A percentile compares a stretch with the other conserved stretches of the same genome.
Conservation (phyloP, 1,140 invertebrate species). For the Cataglyphis hispanica region DNA sequence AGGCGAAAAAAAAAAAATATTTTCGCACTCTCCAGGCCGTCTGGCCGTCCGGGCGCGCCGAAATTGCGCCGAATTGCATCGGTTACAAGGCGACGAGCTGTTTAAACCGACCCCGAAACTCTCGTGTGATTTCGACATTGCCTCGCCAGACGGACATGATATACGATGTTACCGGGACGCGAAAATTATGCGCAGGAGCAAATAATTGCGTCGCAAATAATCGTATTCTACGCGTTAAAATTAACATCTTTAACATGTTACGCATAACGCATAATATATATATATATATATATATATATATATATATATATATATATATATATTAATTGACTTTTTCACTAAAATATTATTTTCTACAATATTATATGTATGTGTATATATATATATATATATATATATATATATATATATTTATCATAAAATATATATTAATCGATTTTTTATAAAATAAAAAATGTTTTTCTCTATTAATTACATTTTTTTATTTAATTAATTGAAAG, state of each 20-base stretch:
- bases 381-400: too few relatives aligned
- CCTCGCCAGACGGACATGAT: slow-evolving; percentile 17
- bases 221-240: background rate
- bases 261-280: background rate
- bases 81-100: slow-evolving; percentile 5
- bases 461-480: too few relatives aligned
- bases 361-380: too few relatives aligned
- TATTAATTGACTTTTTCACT: too few relatives aligned
- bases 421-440: too few relatives aligned
- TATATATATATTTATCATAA: too few relatives aligned
- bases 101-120: background rate
- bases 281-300: too few relatives aligned
- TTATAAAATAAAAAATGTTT: too few relatives aligned
- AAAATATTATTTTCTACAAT: too few relatives aligned
- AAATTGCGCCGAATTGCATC: slow-evolving; percentile 1
- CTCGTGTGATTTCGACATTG: slow-evolving; percentile 37
- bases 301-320: too few relatives aligned
- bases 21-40: slow-evolving; percentile 55
- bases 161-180: slow-evolving; percentile 39
- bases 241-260: background rate
- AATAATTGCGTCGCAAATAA: slow-evolving; percentile 10
- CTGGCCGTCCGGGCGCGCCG: slow-evolving; percentile 27
- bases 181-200: slow-evolving; percentile 6
- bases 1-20: slow-evolving; percentile 65
- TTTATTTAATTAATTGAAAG: too few relatives aligned